Evolutionary conservation across 2,797 vertebrate genomes (phyloP).

Genomic region (Sebastes vulpes): DNA sequence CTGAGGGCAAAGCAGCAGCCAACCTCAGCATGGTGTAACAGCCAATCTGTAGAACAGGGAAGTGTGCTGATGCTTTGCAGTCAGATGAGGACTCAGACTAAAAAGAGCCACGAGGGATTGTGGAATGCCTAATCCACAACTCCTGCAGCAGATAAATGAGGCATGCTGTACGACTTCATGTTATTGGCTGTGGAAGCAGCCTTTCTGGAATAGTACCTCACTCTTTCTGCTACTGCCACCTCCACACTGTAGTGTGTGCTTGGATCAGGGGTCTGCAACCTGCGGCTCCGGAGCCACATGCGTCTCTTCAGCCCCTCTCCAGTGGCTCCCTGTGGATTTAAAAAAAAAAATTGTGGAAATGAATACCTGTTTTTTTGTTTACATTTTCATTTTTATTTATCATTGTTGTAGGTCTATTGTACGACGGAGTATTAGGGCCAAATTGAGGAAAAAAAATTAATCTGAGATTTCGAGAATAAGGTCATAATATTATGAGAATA

Average conservation of each 20-base stretch:
- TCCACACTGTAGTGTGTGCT: not conserved
- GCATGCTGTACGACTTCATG: not conserved
- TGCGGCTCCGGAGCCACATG: too few relatives aligned
- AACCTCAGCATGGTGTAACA: not conserved
- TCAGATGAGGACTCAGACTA: conserved; percentile 11
- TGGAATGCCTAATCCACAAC: not conserved
- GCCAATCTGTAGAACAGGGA: not conserved
- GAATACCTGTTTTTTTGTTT: too few relatives aligned
- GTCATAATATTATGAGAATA: too few relatives aligned
- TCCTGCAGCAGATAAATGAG: conserved; percentile 24
- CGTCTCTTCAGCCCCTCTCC: too few relatives aligned
- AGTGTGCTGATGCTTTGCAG: not conserved
- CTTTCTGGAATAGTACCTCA: not conserved
- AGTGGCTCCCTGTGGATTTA: too few relatives aligned
- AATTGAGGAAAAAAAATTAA: too few relatives aligned
- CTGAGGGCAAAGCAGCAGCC: not conserved
- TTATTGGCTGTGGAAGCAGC: not conserved
- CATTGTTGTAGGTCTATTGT: too few relatives aligned
- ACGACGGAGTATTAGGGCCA: too few relatives aligned
- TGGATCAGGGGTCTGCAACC: too few relatives aligned
- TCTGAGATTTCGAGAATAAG: too few relatives aligned
- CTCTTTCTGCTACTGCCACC: not conserved
- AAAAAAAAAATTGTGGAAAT: too few relatives aligned
- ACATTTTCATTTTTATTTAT: too few relatives aligned
- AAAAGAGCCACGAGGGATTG: not conserved